Conservation (phyloP, 2,113 vertebrate genomes). For the Pluvianellus socialis region DNA sequence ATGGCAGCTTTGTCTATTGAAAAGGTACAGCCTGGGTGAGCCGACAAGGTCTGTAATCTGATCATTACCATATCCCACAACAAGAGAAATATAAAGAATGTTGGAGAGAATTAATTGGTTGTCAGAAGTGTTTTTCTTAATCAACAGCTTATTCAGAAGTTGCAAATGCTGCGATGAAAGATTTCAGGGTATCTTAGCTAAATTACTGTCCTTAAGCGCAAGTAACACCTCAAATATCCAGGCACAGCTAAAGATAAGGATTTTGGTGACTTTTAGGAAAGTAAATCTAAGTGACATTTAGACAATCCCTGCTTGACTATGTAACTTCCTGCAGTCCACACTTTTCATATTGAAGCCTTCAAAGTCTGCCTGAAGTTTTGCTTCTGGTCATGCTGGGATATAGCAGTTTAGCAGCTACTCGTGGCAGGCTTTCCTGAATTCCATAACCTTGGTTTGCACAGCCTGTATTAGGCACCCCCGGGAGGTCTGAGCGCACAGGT, state of each 20-base stretch:
- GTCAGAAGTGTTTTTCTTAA: background rate
- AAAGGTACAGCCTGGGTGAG: background rate
- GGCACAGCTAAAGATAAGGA: background rate
- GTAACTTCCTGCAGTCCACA: background rate
- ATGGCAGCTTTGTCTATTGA: background rate
- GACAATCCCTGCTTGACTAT: background rate
- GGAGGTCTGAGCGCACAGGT: background rate
- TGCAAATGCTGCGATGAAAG: background rate
- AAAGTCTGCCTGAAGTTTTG: background rate
- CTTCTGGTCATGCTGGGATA: background rate
- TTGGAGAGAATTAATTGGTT: background rate
- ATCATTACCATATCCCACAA: background rate
- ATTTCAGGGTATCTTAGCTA: background rate
- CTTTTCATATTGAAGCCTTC: background rate
- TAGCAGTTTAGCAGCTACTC: background rate
- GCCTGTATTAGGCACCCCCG: background rate
- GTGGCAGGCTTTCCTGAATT: background rate
- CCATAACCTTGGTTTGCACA: background rate
- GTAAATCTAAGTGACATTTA: background rate
- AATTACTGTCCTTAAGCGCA: background rate
- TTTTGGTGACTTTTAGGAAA: background rate
- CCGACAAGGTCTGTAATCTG: background rate
- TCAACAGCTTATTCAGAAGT: background rate
- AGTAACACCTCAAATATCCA: background rate
- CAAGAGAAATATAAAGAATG: background rate